Percentiles rank a stretch among this genome's conserved stretches.
These are phyloP conservation scores for Akabosia matsudoensis DNA, from an alignment of 1,140 invertebrate species.

Conservation along the genomic window DNA sequence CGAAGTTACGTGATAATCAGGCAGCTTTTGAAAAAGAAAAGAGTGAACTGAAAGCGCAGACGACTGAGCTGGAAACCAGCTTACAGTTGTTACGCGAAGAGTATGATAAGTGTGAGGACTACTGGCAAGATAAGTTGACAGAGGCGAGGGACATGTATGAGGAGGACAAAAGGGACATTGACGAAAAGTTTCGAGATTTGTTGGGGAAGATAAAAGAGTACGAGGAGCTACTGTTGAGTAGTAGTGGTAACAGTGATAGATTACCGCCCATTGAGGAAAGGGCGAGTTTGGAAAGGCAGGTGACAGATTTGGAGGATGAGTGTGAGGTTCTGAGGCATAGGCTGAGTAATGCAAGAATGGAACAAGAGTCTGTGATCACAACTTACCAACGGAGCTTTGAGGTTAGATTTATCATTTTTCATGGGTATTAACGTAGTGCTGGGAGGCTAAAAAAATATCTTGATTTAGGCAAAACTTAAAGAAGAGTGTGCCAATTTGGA, in stretches of 20 bases:
- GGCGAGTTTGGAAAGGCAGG: constrained; percentile 66
- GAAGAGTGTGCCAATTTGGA: constrained; percentile 38
- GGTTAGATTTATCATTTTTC: constrained; percentile 17
- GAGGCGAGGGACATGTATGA: constrained; percentile 72
- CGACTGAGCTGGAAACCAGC: constrained; percentile 57
- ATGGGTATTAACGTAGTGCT: background rate
- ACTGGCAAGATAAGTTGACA: constrained; percentile 68
- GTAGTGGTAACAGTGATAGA: constrained; percentile 55
- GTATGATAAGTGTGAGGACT: constrained; percentile 79
- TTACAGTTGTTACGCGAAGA: constrained; percentile 69
- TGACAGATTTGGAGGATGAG: constrained; percentile 63
- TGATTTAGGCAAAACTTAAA: constrained; percentile 34
- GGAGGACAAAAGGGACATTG: constrained; percentile 70
- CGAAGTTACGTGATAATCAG: constrained; percentile 43
- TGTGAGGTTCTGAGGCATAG: constrained; percentile 59
- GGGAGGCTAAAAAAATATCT: too few species aligned
- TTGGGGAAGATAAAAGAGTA: constrained; percentile 72
- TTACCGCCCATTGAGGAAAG: constrained; percentile 74
- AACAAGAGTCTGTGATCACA: constrained; percentile 58
- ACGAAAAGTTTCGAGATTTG: constrained; percentile 71
- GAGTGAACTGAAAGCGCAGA: constrained; percentile 44
- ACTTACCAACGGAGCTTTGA: constrained; percentile 51
- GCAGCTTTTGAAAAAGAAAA: constrained; percentile 49
- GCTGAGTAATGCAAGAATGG: constrained; percentile 53
- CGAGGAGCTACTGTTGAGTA: constrained; percentile 59